Evolutionary conservation across 2,888 invertebrate species (phyloP).

Genomic region (Aproaerema taeniolella): DNA sequence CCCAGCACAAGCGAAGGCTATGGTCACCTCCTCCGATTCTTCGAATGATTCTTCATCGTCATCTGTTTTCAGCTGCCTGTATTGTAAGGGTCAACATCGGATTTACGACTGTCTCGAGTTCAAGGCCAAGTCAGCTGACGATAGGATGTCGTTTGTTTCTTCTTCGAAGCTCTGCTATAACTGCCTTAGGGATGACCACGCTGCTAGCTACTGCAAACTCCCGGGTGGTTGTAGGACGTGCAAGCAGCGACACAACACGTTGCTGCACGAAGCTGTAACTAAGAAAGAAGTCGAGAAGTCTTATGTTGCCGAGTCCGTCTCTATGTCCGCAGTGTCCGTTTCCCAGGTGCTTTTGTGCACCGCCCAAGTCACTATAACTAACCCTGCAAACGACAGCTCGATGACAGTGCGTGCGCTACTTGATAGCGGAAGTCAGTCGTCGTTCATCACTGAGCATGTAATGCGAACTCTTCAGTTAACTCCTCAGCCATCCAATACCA

Average conservation of each 20-base stretch:
- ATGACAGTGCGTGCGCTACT: conserved; percentile 5
- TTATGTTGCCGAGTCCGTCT: background rate
- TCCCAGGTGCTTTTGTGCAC: conserved; percentile 9
- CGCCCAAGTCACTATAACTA: conserved; percentile 5
- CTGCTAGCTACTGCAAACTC: conserved; percentile 3
- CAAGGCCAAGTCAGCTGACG: conserved; percentile 5
- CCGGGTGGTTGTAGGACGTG: conserved; percentile 5
- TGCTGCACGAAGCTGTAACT: background rate
- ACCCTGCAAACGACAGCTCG: conserved; percentile 1
- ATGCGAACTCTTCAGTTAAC: conserved; percentile 6
- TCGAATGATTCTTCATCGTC: background rate
- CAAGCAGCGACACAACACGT: conserved; percentile 8
- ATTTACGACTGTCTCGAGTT: conserved; percentile 14
- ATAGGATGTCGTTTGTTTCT: conserved; percentile 1
- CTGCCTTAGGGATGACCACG: conserved; percentile 4
- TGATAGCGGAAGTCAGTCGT: conserved; percentile 11
- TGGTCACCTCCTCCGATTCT: background rate
- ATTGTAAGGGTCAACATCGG: conserved; percentile 8
- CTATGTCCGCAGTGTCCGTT: conserved; percentile 1
- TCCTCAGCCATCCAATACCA: conserved; percentile 1
- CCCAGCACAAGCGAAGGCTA: background rate
- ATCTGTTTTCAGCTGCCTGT: conserved; percentile 5
- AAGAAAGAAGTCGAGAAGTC: background rate
- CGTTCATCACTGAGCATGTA: conserved; percentile 10
- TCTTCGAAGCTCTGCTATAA: conserved; percentile 10